Base-by-base conservation (phyloP, 2,888 invertebrate species). In the Rhodophaea formosa region DNA sequence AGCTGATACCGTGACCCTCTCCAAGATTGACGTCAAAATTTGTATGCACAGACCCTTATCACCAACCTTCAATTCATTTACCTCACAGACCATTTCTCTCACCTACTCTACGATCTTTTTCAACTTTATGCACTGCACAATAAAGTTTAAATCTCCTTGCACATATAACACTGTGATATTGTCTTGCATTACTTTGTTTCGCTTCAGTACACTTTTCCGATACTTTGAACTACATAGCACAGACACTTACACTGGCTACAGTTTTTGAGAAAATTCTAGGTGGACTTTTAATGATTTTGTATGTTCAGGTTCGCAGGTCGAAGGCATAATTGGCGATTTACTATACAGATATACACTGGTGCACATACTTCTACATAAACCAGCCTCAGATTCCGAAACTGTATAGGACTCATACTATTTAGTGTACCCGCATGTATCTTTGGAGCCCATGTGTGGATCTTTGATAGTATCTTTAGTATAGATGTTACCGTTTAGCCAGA, bases 301-400 rank as follows among this genome's bases (percentile, higher is more conserved):
- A 70, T 73, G 72, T 77, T 72, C 64, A 70, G 77, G 67, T 74
- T 77, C 74, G 65, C 74, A 78, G 66, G 72, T 70, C 63, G 66
- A 67, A 66, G 56, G 58, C 62, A 66, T 56, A 59, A 79, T 81
- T 79, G 79, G 77, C 72, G 72, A 66, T 66, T 63, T 71, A 76
- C 66, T 67, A 63, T 62, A 75, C 73, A 77, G 60, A 71, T 62
- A 70, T 59, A 86, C 83, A 88, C 84, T 81, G 88, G 89, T 90
- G 88, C 88, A 89, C 74, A 84, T 90, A 90, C 88, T 88, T 90
- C 79, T 90, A 90, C 91, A 90, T 91, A 88, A 76, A 87, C 91
- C 91, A 91, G 91, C 91, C 51, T 39, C 91, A 86, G 78, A 83
- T 74, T 73, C 74, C 69, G 74, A 75, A 68, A 63, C 68, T 76